Evolutionary conservation across 1,140 invertebrate species (phyloP), one percentile per base, ranked within the genome.

Genomic region (Ceratosolen solmsi): DNA sequence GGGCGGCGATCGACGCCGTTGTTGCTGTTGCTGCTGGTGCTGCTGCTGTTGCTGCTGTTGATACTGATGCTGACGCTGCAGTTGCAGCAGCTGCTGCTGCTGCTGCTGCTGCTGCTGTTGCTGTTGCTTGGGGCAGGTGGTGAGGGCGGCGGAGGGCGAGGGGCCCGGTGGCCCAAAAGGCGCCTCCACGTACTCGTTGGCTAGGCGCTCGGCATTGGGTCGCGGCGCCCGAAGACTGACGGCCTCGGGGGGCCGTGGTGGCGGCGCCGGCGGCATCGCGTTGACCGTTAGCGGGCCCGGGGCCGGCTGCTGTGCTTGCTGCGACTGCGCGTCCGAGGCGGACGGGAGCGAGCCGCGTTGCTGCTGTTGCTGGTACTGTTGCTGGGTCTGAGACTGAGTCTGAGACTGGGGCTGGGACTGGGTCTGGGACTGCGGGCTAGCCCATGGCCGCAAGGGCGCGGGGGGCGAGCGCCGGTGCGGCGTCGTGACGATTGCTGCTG

Each of bases 161-260:
- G 86, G 87, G 65, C 86, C 86, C 0, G 68, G 70, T 0, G 85
- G 87, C 83, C 86, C 87, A 90, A 95, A 93, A 84, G 96, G 96
- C 80, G 96, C 95, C 87, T 97, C 96, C 88, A 97, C 96, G 92
- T 97, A 97, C 87, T 96, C 95, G 93, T 97, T 97, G 88, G 93
- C 94, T 86, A 94, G 93, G 84, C 96, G 92, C 89, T 96, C 95
- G 87, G 92, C 93, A 88, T 96, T 95, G 56, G 96, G 96, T 85
- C 96, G 92, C 68, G 96, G 96, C 87, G 94, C 93, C 85, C 94
- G 92, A 87, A 96, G 93, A 83, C 95, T 95, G 84, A 94, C 94
- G 86, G 84, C 20, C 85, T 82, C 79, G 84, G 84, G 79, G 87
- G 84, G 79, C 49, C 87, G 87, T 74, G 86, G 86, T 60, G 86